phyloP scores from a whole-genome alignment of 2,888 invertebrate genomes.

The Synergus laeviventris region DNA sequence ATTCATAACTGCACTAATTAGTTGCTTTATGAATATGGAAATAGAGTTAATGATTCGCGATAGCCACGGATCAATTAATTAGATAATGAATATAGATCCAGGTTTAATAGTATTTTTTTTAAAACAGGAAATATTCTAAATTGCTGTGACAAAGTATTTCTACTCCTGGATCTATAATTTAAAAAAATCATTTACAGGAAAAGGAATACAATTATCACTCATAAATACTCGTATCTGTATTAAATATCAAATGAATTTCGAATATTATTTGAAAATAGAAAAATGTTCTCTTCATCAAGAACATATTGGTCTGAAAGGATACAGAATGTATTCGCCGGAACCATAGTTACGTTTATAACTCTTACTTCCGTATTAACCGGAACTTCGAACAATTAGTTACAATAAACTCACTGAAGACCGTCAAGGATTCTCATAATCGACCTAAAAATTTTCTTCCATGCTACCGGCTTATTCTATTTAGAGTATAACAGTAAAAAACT shows the following conservation, averaged over 20 bases:
- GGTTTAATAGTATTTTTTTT: background rate
- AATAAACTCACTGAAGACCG: slow-evolving; percentile 34
- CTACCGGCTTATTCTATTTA: background rate
- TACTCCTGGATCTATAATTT: background rate
- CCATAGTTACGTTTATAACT: slow-evolving; percentile 51
- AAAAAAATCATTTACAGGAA: slow-evolving; percentile 1
- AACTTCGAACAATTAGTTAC: slow-evolving; percentile 54
- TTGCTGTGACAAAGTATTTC: background rate
- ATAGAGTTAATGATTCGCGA: background rate
- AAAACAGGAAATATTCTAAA: background rate
- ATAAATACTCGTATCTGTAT: background rate
- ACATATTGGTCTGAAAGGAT: slow-evolving; percentile 22
- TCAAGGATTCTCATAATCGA: slow-evolving; percentile 7
- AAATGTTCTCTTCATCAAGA: slow-evolving; percentile 23
- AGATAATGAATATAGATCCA: background rate
- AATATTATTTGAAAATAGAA: background rate
- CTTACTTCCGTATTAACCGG: slow-evolving; percentile 57
- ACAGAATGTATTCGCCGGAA: slow-evolving; percentile 46
- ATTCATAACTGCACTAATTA: background rate
- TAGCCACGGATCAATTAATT: background rate
- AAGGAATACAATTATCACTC: background rate
- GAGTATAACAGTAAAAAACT: too few relatives aligned
- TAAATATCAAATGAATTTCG: background rate
- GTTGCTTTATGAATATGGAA: background rate
- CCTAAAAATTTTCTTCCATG: slow-evolving; percentile 18